Evolutionary conservation across 2,797 vertebrate species (phyloP).

Genomic region (Buphagus erythrorhynchus): DNA sequence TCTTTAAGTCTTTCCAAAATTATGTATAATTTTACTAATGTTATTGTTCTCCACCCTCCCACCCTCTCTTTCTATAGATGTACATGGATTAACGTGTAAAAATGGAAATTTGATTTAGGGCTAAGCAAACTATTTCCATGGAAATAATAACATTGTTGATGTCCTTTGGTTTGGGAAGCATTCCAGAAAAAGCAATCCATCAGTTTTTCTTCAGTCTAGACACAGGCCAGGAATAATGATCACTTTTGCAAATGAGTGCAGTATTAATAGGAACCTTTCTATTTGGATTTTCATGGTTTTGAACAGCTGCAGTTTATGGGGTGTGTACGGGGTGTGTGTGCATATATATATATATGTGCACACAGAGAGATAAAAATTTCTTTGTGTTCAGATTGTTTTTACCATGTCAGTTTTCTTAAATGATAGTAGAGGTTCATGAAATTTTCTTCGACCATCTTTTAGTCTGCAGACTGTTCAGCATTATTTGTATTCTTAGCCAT

Average conservation of each 20-base stretch:
- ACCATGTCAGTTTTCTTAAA: background rate
- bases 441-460: background rate
- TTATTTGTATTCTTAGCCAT: background rate
- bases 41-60: conserved; percentile 4
- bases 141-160: conserved; percentile 35
- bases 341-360: too few species aligned
- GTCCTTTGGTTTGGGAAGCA: conserved; percentile 19
- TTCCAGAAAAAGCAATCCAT: conserved; percentile 31
- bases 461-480: background rate
- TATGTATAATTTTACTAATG: conserved; percentile 67
- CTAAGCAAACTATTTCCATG: conserved; percentile 18
- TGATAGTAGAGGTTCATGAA: background rate
- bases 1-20: conserved; percentile 62
- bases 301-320: background rate
- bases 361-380: accelerated
- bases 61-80: conserved; percentile 27
- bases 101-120: conserved; percentile 45
- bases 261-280: background rate
- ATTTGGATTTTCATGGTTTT: background rate
- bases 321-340: accelerated
- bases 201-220: conserved; percentile 28
- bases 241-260: background rate
- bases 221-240: background rate
- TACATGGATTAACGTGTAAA: conserved; percentile 54
- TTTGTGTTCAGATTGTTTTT: background rate